phyloP scores from a whole-genome alignment of 2,888 invertebrate genomes.

The Eucera pruinosa region DNA sequence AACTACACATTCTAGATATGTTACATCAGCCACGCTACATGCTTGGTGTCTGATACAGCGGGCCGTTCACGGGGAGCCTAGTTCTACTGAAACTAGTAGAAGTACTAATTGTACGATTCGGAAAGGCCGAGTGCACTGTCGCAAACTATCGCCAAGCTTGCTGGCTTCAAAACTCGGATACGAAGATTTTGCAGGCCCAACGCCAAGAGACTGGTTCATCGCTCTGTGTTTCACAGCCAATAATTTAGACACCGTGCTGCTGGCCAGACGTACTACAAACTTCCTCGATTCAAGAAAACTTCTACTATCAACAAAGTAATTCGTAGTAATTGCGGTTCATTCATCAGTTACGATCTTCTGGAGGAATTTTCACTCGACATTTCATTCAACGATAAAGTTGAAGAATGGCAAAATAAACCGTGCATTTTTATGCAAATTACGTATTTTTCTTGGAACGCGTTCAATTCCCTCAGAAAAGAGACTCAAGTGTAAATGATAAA shows the following conservation, averaged over 20 bases:
- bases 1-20: constrained; percentile 33
- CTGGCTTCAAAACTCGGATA: constrained; percentile 51
- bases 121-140: constrained; percentile 46
- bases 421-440: too few relatives aligned
- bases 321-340: constrained; percentile 24
- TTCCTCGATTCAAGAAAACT: constrained; percentile 7
- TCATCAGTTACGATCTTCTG: not conserved
- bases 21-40: constrained; percentile 64
- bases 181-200: constrained; percentile 59
- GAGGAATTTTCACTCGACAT: not conserved
- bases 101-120: constrained; percentile 37
- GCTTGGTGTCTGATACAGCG: constrained; percentile 18
- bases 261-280: constrained; percentile 11
- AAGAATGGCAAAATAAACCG: too few relatives aligned
- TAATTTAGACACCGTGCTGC: constrained; percentile 25
- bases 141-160: constrained; percentile 32
- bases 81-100: constrained; percentile 51
- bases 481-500: too few relatives aligned
- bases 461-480: too few relatives aligned
- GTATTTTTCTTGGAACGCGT: too few relatives aligned
- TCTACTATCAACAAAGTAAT: not conserved
- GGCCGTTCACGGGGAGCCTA: constrained; percentile 39
- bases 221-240: constrained; percentile 37
- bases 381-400: not conserved
- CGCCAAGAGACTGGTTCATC: constrained; percentile 59